Evolutionary conservation across 2,797 vertebrate species (phyloP).

Genomic region (Myripristis jacobus): DNA sequence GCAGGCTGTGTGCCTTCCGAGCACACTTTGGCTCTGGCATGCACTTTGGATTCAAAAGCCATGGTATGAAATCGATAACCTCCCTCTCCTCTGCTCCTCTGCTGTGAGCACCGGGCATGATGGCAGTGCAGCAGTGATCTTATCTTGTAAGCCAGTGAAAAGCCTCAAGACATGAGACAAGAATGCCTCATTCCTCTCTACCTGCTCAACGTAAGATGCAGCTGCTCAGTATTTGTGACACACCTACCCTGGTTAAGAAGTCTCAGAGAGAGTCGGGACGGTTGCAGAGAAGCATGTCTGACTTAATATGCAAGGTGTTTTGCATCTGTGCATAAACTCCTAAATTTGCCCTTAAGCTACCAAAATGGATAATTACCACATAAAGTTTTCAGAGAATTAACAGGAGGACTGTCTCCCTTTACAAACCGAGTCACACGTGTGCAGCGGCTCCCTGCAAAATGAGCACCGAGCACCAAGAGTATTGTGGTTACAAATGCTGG

Average conservation of each 20-base stretch:
- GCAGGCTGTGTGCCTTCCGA: background rate
- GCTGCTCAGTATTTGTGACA: background rate
- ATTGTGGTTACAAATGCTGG: constrained; percentile 47
- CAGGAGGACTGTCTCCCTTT: no score
- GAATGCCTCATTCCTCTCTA: constrained; percentile 4
- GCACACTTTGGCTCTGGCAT: background rate
- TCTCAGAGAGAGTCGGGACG: no score
- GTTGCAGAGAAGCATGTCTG: no score
- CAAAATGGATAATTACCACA: no score
- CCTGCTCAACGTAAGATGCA: constrained; percentile 3
- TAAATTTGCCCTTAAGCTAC: no score
- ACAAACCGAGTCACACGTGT: no score
- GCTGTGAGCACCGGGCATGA: constrained; percentile 25
- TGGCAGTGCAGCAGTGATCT: constrained; percentile 30
- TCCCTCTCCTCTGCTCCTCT: constrained; percentile 21
- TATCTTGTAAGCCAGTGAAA: constrained; percentile 42
- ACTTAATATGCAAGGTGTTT: no score
- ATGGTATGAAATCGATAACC: constrained; percentile 29
- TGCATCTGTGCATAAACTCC: no score
- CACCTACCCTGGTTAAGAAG: no score
- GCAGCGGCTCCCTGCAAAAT: no score
- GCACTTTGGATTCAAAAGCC: constrained; percentile 13
- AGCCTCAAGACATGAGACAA: constrained; percentile 39
- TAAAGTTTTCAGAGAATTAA: no score
- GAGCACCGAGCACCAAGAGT: constrained; percentile 12